A percentile compares a stretch with the other conserved stretches of the same genome.
Evolutionary conservation across 2,113 vertebrate species (phyloP).

Genomic region (Neogobius melanostomus): DNA sequence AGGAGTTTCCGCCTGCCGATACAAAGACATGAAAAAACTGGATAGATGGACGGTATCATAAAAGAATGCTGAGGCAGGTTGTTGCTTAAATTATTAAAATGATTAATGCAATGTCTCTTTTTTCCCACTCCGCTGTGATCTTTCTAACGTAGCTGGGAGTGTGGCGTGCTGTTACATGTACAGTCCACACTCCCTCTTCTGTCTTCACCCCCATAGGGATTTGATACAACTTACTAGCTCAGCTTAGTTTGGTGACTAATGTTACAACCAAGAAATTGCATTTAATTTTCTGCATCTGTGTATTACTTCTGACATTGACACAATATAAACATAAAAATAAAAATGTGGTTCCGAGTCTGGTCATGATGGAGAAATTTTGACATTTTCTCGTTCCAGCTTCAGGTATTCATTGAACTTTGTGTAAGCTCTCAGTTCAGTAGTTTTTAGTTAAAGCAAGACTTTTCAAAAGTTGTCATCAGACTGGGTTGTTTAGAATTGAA

Average conservation of each 20-base stretch:
- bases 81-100: constrained; percentile 47
- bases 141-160: constrained; percentile 2
- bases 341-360: too few species aligned
- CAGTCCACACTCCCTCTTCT: constrained; percentile 5
- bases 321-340: too few species aligned
- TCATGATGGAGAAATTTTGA: too few species aligned
- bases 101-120: constrained; percentile 50
- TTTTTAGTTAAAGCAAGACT: too few species aligned
- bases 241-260: constrained; percentile 47
- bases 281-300: too few species aligned
- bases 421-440: too few species aligned
- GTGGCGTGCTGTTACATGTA: constrained; percentile 48
- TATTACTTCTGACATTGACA: too few species aligned
- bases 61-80: constrained; percentile 11
- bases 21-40: constrained; percentile 30
- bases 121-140: constrained; percentile 48
- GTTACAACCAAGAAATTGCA: constrained; percentile 22
- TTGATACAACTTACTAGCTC: constrained; percentile 29
- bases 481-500: too few species aligned
- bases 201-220: constrained; percentile 37
- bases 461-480: too few species aligned
- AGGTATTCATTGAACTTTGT: too few species aligned
- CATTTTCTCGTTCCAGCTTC: too few species aligned
- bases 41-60: constrained; percentile 22
- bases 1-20: neutral